A percentile compares a stretch with the other conserved stretches of the same genome.
These are phyloP conservation scores for Dexiosoma caninum DNA, from an alignment of 2,888 invertebrate genomes.

Conservation along the genomic window DNA sequence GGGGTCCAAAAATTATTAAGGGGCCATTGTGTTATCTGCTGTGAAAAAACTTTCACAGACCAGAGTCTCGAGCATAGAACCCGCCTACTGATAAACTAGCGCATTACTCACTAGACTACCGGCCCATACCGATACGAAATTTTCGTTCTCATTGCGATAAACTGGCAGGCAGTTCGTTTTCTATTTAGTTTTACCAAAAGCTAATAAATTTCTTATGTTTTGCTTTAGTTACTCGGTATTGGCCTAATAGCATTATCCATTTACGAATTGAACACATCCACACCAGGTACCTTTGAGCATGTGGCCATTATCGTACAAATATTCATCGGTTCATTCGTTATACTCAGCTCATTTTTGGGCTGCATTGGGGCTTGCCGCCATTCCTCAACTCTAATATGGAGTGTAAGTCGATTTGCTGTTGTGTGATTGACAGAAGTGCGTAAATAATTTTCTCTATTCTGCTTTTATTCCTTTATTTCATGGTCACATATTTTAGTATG, in stretches of 20 bases:
- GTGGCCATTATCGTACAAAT: slow-evolving; percentile 78
- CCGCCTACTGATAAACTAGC: no score
- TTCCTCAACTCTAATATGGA: slow-evolving; percentile 90
- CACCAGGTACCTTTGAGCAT: slow-evolving; percentile 73
- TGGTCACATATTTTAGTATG: slow-evolving; percentile 82
- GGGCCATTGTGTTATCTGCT: no score
- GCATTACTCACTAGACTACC: no score
- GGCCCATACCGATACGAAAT: no score
- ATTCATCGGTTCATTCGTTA: slow-evolving; percentile 84
- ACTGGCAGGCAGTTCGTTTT: no score
- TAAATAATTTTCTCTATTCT: slow-evolving; percentile 1
- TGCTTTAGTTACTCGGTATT: slow-evolving; percentile 70
- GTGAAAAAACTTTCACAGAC: no score
- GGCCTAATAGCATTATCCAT: slow-evolving; percentile 72
- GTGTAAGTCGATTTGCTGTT: slow-evolving; percentile 80
- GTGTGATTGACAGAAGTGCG: not conserved
- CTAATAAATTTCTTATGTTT: slow-evolving; percentile 1
- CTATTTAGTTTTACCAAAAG: no score
- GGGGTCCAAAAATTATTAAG: no score
- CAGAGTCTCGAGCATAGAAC: no score
- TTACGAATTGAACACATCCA: slow-evolving; percentile 71
- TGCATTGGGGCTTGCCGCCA: slow-evolving; percentile 93
- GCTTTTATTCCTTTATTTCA: not conserved
- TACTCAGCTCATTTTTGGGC: slow-evolving; percentile 91
- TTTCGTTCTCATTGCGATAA: no score